These are phyloP conservation scores for Isurus oxyrinchus DNA, from an alignment of 2,113 vertebrate species.

Conservation along the genomic window DNA sequence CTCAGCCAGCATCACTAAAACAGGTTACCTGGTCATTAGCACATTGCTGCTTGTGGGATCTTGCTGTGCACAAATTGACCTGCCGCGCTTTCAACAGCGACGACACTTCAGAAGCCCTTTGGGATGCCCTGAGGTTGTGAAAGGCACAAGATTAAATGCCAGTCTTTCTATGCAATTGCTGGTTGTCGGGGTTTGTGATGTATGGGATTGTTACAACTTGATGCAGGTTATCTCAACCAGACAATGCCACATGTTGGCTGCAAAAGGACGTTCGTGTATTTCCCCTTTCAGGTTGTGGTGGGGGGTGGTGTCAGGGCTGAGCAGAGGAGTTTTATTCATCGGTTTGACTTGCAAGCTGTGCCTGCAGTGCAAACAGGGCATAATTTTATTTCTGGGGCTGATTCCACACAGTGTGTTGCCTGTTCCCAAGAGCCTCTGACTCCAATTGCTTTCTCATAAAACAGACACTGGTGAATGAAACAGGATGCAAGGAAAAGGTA, in stretches of 20 bases:
- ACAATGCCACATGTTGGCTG: neutral
- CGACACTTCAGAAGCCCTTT: neutral
- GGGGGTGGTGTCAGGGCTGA: neutral
- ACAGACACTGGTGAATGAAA: slow-evolving; percentile 42
- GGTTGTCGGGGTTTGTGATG: neutral
- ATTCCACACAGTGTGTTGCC: neutral
- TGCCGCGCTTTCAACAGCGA: neutral
- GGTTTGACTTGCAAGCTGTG: neutral
- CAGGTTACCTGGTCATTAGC: neutral
- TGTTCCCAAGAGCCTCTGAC: neutral
- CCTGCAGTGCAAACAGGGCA: neutral
- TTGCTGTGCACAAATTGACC: neutral
- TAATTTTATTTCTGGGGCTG: neutral
- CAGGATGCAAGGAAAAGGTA: slow-evolving; percentile 39
- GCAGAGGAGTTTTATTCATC: no score
- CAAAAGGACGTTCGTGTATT: neutral
- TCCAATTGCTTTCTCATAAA: neutral
- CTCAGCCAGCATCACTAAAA: neutral
- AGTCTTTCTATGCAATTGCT: neutral
- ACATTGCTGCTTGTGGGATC: neutral
- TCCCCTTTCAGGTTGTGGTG: neutral
- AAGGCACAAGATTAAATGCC: neutral
- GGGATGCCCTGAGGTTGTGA: neutral
- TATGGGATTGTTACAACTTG: neutral
- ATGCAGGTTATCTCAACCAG: neutral